phyloP scores from a whole-genome alignment of 1,140 invertebrate genomes.

The Medauroidea extradentata region DNA sequence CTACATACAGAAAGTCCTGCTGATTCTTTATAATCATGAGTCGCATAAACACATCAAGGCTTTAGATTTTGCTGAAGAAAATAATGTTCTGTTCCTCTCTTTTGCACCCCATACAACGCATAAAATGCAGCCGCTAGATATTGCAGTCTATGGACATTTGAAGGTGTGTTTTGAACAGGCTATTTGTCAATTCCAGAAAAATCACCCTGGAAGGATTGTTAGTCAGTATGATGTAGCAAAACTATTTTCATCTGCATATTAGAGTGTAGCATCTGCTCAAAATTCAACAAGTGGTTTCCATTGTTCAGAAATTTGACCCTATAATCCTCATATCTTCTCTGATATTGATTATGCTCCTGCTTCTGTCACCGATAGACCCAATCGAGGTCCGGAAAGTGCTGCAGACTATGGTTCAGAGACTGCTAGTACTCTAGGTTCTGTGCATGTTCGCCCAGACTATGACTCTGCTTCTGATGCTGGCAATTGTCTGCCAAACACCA shows the following conservation, averaged over 20 bases:
- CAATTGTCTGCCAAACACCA: too few relatives aligned
- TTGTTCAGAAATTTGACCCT: too few relatives aligned
- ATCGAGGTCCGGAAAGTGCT: too few relatives aligned
- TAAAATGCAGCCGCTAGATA: constrained; percentile 47
- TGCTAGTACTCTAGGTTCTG: too few relatives aligned
- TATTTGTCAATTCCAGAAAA: constrained; percentile 1
- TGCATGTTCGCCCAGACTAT: too few relatives aligned
- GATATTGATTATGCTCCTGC: too few relatives aligned
- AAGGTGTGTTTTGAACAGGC: constrained; percentile 33
- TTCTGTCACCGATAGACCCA: neutral
- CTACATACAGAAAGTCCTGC: constrained; percentile 24
- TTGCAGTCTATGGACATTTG: constrained; percentile 42
- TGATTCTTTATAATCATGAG: constrained; percentile 31
- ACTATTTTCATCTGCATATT: neutral
- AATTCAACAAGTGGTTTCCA: too few relatives aligned
- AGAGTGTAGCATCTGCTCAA: too few relatives aligned
- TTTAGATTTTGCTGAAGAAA: constrained; percentile 26
- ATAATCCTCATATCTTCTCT: too few relatives aligned
- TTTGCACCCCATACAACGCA: constrained; percentile 46
- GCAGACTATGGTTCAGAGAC: too few relatives aligned
- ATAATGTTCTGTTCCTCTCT: constrained; percentile 33
- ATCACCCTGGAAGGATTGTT: constrained; percentile 24
- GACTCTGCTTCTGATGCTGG: too few relatives aligned
- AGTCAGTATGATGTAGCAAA: neutral
- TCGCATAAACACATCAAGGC: constrained; percentile 23